Percentiles rank a stretch among this genome's conserved stretches.
Evolutionary conservation across 2,113 vertebrate genomes (phyloP).

Genomic region (Phylloscopus trochiloides): DNA sequence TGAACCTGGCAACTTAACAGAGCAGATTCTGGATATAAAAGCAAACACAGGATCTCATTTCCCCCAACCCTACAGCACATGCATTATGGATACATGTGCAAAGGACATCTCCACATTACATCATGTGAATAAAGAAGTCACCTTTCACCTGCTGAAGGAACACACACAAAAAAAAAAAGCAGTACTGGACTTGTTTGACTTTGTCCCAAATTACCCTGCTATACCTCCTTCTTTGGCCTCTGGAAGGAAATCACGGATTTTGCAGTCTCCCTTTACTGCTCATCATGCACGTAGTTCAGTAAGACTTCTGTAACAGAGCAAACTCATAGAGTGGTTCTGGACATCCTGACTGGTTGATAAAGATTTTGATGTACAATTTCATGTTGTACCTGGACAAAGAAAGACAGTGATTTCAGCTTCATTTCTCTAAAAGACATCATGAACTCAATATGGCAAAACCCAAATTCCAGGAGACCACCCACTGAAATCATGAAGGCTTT

Average conservation of each 20-base stretch:
- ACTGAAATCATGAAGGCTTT: background rate
- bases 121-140: background rate
- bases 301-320: background rate
- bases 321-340: background rate
- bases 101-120: background rate
- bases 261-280: background rate
- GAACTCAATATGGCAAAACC: background rate
- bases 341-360: background rate
- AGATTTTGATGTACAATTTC: background rate
- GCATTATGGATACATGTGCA: background rate
- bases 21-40: constrained; percentile 12
- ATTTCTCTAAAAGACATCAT: background rate
- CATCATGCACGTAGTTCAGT: background rate
- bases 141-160: background rate
- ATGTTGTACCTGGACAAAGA: background rate
- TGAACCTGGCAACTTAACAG: background rate
- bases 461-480: background rate
- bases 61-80: background rate
- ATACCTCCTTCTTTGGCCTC: background rate
- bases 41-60: background rate
- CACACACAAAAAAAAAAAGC: background rate
- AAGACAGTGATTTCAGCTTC: background rate
- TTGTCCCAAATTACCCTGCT: background rate
- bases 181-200: background rate
- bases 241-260: background rate